Evolutionary conservation across 2,797 vertebrate species (phyloP), one percentile per base, ranked within the genome.

Genomic region (Zalophus californianus): DNA sequence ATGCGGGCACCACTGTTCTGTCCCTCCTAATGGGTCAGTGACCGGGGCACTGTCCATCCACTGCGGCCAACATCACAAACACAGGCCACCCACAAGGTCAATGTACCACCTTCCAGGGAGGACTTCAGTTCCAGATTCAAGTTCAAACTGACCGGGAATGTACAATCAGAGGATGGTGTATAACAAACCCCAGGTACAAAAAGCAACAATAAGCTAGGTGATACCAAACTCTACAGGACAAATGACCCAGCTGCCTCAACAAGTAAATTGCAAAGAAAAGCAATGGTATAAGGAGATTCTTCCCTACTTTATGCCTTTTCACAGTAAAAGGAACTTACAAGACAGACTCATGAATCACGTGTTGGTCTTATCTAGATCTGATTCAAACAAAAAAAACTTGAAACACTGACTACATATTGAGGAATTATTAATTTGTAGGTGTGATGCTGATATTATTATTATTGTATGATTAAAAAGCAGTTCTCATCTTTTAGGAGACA

Each of bases 1-100:
- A 18, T 1, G 23, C 23, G 16, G 6, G 4, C 16, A 0, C 18
- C 25, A 12, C 12, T 0, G 23, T 7, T 58, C 15, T 8, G 18
- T 12, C 1, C 32, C 41, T 38, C 41, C 25, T 5, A 3, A 21
- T 0, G 27, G 18, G 72, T 20, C 64, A 6, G 23, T 15, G 18
- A 54, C 9, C 4, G 2, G 73, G 78, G 68, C 0, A 0, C 18
- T 13, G 58, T 38, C 41, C 41, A 7, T 9, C 23, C 2, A 8
- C 38, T 7, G n/a, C 29, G 0, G 38, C 21, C 23, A 5, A 38
- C 11, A 3, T 5, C 32, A 35, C 13, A 4, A 35, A 52, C 56
- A 16, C 7, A 8, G 54, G 25, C 38, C 62, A 7, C 3, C 52
- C 32, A 29, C 3, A 3, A 64, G 20, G n/a, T 23, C 2, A 0